Conservation (phyloP, 2,113 vertebrate genomes). For the Alethe castanea region DNA sequence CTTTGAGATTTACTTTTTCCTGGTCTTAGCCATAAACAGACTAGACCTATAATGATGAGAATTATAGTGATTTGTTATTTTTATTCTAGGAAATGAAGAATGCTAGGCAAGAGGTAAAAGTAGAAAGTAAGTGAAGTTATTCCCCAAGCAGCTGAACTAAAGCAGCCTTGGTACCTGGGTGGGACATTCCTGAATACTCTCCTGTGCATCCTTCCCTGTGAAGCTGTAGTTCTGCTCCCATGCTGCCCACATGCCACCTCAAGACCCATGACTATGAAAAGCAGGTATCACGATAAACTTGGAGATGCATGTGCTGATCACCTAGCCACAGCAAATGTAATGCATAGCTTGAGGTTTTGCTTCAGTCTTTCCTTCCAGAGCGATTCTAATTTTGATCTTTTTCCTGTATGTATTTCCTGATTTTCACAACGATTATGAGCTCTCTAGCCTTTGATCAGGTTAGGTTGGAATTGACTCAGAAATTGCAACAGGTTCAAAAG, state of each 20-base stretch:
- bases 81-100: neutral
- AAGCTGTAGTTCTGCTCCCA: neutral
- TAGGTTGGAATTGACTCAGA: neutral
- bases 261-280: neutral
- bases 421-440: neutral
- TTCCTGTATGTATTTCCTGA: neutral
- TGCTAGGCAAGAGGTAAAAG: neutral
- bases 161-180: neutral
- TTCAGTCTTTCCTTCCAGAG: neutral
- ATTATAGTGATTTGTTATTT: neutral
- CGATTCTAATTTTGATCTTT: neutral
- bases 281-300: neutral
- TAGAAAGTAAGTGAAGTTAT: neutral
- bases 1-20: neutral
- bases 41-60: neutral
- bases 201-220: accelerated
- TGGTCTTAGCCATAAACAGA: neutral
- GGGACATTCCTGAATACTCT: neutral
- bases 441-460: neutral
- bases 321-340: neutral
- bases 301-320: neutral
- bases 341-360: neutral
- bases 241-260: accelerated
- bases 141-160: neutral
- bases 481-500: neutral